These are phyloP conservation scores for Artibeus lituratus DNA, from an alignment of 2,797 vertebrate genomes.

Conservation along the genomic window DNA sequence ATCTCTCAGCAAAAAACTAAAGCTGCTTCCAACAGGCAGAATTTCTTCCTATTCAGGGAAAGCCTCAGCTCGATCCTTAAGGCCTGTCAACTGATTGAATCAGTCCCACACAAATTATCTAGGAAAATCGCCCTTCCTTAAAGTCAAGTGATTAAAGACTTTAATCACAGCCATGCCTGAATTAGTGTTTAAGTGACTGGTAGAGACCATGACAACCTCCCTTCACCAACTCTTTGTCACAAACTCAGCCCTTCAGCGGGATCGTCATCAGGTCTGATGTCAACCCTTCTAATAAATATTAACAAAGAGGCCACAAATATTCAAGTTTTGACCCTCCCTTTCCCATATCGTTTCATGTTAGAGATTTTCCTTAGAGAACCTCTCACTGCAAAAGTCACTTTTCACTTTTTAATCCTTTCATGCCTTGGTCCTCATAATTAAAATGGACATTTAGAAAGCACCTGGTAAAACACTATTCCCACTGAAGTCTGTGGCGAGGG, in stretches of 20 bases:
- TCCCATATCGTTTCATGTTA: background rate
- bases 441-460: background rate
- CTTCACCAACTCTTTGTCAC: background rate
- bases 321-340: background rate
- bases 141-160: background rate
- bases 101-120: background rate
- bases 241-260: background rate
- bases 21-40: background rate
- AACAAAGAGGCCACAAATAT: background rate
- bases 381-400: background rate
- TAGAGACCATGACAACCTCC: background rate
- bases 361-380: background rate
- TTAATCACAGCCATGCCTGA: background rate
- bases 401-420: background rate
- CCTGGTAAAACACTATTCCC: background rate
- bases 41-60: background rate
- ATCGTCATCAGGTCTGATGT: background rate
- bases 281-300: background rate
- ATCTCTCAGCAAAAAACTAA: background rate
- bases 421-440: background rate
- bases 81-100: background rate
- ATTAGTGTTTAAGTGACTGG: background rate
- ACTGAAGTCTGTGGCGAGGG: background rate
- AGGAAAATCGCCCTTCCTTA: background rate
- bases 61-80: background rate